A percentile compares a stretch with the other conserved stretches of the same genome.
These are phyloP conservation scores for Parapristionchus giblindavisi DNA, from an alignment of 2,888 invertebrate species.

Conservation along the genomic window DNA sequence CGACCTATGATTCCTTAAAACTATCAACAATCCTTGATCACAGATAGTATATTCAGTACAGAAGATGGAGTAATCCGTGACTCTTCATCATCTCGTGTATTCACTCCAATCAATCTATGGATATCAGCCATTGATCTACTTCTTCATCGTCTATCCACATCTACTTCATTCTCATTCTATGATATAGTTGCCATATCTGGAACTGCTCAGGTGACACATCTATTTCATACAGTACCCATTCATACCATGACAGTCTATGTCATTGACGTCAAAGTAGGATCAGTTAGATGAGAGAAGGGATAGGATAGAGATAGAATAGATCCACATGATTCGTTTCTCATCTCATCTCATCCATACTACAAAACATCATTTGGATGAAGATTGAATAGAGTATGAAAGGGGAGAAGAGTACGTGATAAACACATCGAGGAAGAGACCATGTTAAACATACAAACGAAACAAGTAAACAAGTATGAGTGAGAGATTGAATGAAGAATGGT, in stretches of 20 bases:
- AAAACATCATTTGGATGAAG: too few relatives aligned
- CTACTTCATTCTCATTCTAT: constrained; percentile 84
- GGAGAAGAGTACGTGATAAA: too few relatives aligned
- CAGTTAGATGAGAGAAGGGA: too few relatives aligned
- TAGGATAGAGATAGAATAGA: too few relatives aligned
- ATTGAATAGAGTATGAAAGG: too few relatives aligned
- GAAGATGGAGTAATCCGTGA: constrained; percentile 42
- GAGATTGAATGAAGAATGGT: too few relatives aligned
- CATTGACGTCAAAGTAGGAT: constrained; percentile 8
- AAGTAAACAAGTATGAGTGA: too few relatives aligned
- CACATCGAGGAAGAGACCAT: too few relatives aligned
- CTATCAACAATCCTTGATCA: background rate
- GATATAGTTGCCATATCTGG: constrained; percentile 87
- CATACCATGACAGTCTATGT: background rate
- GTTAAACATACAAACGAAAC: too few relatives aligned
- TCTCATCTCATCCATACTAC: too few relatives aligned
- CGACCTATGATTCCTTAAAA: too few relatives aligned
- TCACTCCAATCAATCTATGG: constrained; percentile 87
- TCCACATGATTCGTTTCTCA: too few relatives aligned
- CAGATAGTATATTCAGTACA: constrained; percentile 41
- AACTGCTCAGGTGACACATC: constrained; percentile 85
- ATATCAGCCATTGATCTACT: constrained; percentile 92
- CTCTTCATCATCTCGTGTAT: constrained; percentile 68
- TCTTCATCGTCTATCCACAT: constrained; percentile 79
- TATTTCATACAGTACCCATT: background rate